Evolutionary conservation across 2,113 vertebrate species (phyloP).

Genomic region (Ardeotis arabs): DNA sequence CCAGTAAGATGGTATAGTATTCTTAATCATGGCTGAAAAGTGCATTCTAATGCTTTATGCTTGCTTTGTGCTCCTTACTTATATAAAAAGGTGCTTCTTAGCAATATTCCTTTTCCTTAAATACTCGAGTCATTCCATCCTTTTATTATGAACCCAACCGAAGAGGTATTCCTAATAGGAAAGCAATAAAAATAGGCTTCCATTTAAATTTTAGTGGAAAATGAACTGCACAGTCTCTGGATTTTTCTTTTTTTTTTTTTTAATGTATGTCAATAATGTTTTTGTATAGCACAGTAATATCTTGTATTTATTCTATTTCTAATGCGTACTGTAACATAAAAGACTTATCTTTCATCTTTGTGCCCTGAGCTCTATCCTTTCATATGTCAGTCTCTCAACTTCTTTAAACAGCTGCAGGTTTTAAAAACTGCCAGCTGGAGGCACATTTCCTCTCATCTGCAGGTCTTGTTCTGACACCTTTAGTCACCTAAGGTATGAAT

Average conservation of each 20-base stretch:
- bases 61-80: neutral
- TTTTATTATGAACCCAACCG: neutral
- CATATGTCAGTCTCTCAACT: neutral
- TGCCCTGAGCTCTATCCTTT: neutral
- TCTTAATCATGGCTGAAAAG: neutral
- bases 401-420: neutral
- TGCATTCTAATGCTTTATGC: neutral
- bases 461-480: neutral
- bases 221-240: neutral
- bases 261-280: neutral
- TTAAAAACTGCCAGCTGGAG: neutral
- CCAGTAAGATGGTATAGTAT: neutral
- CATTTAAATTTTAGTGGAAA: neutral
- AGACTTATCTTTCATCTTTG: neutral
- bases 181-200: neutral
- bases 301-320: neutral
- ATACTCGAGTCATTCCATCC: neutral
- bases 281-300: neutral
- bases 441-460: neutral
- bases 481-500: neutral
- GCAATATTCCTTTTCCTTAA: neutral
- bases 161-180: neutral
- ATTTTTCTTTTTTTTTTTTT: neutral
- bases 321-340: neutral
- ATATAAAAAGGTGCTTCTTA: neutral